Conservation (phyloP, 2,888 invertebrate species). For the Parnassius glacialis region DNA sequence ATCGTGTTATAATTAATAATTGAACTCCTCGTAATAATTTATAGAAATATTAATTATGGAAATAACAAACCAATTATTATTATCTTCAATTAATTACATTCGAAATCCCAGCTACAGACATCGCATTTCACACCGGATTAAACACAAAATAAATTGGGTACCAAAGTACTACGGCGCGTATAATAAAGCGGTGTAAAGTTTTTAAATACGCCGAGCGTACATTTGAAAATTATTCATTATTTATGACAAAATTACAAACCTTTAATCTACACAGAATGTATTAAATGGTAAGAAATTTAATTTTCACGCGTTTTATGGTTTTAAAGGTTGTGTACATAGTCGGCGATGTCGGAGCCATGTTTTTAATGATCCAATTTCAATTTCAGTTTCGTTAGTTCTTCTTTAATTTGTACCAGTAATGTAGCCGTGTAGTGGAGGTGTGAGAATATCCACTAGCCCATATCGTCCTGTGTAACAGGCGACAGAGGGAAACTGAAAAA, state of each 20-base stretch:
- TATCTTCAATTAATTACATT: slow-evolving; percentile 17
- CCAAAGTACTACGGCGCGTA: slow-evolving; percentile 3
- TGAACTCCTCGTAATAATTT: too few relatives aligned
- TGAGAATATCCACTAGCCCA: too few relatives aligned
- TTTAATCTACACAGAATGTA: slow-evolving; percentile 26
- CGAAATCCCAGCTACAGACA: slow-evolving; percentile 9
- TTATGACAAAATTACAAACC: slow-evolving; percentile 26
- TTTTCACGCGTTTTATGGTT: slow-evolving; percentile 29
- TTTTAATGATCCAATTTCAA: neutral
- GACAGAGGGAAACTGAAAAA: too few relatives aligned
- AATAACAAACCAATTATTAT: slow-evolving; percentile 20
- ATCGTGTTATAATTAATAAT: too few relatives aligned
- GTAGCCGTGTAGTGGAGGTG: too few relatives aligned
- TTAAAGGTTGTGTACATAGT: neutral
- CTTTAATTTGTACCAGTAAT: too few relatives aligned
- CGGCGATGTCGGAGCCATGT: neutral
- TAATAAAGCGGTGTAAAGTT: slow-evolving; percentile 3
- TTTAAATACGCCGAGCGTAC: slow-evolving; percentile 1
- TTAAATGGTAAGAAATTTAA: slow-evolving; percentile 23
- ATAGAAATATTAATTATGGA: neutral
- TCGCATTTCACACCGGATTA: slow-evolving; percentile 13
- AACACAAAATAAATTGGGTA: slow-evolving; percentile 13
- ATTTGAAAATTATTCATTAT: slow-evolving; percentile 23
- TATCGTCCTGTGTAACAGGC: too few relatives aligned
- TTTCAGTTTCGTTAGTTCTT: neutral